Base-by-base conservation (phyloP, 2,113 vertebrate species). In the Mugil cephalus region DNA sequence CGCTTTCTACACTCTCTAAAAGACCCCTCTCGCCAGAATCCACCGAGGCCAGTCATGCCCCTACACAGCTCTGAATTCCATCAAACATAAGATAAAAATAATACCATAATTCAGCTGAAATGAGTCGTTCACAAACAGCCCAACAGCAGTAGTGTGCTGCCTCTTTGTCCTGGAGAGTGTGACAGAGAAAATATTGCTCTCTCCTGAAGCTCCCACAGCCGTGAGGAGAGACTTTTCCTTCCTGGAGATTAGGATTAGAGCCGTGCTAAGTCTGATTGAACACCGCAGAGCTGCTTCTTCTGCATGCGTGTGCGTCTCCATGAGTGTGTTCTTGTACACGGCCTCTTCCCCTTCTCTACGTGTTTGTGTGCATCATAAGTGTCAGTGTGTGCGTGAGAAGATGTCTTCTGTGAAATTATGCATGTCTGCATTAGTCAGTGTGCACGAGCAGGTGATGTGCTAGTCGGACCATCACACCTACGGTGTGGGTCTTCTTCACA, bases 191-290 rank as follows among this genome's bases (percentile, higher is more conserved):
- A 72, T 14, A 34, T 2, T 59, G 68, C 85, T 74, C 66, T 77
- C 59, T 64, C 68, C 70, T 82, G 39, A 61, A 71, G 66, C 80
- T 80, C 46, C 21, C 56, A 35, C 78, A 79, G 79, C 77, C 69
- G 53, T 0, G 21, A 83, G 63, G 71, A 87, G 74, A 82, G 76
- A 80, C 69, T 83, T 87, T 84, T 77, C 76, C 67, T 66, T 81
- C 17, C 74, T 56, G 58, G 65, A 90, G 90, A 91, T 92, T 90
- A 91, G 91, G 90, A 91, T 93, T 90, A 90, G 69, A 79, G 79
- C 63, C 77, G 67, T 42, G 17, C 78, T 90, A 89, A 92, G 60
- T 88, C 88, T 93, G 90, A 91, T 75, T 88, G 88, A 92, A 87
- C 82, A 87, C 76, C 18, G n/a, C 42, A 66, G 77, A 88, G 76